Base-by-base conservation (phyloP, 2,797 vertebrate species). In the Tiaroga cobitis region DNA sequence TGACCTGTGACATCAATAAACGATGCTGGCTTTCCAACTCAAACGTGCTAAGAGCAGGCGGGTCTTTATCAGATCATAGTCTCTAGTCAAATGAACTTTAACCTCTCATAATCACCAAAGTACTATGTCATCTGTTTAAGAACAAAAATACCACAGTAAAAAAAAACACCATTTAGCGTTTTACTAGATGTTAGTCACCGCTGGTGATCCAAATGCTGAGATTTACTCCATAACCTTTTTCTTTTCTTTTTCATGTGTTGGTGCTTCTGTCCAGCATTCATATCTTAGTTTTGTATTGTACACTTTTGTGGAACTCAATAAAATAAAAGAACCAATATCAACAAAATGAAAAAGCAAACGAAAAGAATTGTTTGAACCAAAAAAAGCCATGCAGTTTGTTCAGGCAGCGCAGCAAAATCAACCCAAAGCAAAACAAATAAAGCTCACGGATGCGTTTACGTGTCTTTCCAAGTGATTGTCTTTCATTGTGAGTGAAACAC, bases 61-160 rank as follows among this genome's bases (percentile, higher is more conserved):
- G 19, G 83, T 24, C 81, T 80, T 69, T 75, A 70, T 80, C 59
- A 83, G 54, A 73, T 43, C 80, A 59, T 19, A 56, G 46, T 85
- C 76, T 56, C 39, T 24, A n/a, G 65, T 70, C 76, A 26, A 69
- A 63, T 51, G 67, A 72, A 63, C 77, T 80, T 80, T 80, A n/a
- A 46, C 61, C 74, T 84, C 49, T 68, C 49, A 5, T 59, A 49
- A 72, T 80, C 39, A 46, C 83, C 76, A 84, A 88, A 83, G 90
- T 85, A 84, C 81, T 26, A 39, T 88, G 83, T 54, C 73, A 90
- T 84, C 29, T 39, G 80, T 83, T 49, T 70, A 32, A 70, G n/a
- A 69, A 70, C 29, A 63, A 77, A 77, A 68, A 76, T 9, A 77
- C 46, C 43, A 54, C 82, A 63, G 54, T 63, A 16, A 63, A 65